These are phyloP conservation scores for Halictus quadricinctus DNA, from an alignment of 2,888 invertebrate genomes.

Conservation along the genomic window DNA sequence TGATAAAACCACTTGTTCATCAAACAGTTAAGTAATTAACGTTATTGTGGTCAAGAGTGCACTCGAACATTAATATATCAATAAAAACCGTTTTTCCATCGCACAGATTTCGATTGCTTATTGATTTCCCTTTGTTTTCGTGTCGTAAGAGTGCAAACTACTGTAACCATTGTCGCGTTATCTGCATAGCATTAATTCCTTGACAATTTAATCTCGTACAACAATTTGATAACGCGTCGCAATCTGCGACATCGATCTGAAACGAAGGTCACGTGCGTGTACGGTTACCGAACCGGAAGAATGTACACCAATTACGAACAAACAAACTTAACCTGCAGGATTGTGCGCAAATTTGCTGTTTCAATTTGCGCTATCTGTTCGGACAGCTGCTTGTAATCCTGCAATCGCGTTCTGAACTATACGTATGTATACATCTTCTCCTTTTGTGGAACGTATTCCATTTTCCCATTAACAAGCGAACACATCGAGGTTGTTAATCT, in stretches of 20 bases:
- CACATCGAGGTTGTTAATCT: background rate
- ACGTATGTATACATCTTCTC: background rate
- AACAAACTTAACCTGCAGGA: background rate
- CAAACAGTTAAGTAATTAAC: background rate
- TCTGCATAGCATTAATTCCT: background rate
- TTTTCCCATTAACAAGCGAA: background rate
- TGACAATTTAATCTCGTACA: constrained; percentile 13
- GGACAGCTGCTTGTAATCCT: background rate
- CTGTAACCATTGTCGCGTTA: background rate
- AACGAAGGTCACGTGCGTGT: background rate
- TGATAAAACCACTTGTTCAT: background rate
- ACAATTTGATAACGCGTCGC: background rate
- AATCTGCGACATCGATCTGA: background rate
- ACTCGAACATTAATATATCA: background rate
- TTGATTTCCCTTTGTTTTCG: constrained; percentile 2
- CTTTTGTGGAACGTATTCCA: background rate
- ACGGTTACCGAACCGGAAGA: background rate
- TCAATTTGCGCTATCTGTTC: background rate
- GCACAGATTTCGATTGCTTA: background rate
- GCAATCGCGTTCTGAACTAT: background rate
- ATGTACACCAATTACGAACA: background rate
- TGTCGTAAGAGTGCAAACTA: background rate
- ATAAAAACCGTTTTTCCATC: background rate
- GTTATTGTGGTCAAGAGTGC: background rate
- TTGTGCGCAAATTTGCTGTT: constrained; percentile 1